Base-by-base conservation (phyloP, 2,797 vertebrate species). In the Onychomys leucogaster region DNA sequence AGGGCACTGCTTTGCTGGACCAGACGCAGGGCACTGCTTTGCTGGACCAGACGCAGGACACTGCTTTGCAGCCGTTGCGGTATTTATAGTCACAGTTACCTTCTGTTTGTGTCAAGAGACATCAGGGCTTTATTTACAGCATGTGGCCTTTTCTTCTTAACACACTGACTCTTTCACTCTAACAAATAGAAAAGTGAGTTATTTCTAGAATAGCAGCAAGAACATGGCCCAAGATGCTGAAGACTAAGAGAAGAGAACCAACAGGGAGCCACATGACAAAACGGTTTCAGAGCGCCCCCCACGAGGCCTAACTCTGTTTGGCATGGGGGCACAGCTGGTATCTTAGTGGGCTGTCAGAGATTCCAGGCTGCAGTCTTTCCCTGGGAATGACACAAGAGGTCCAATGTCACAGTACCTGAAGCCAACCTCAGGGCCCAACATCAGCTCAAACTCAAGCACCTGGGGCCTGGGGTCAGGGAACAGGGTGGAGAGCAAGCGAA, bases 21-120 rank as follows among this genome's bases (percentile, higher is more conserved):
- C n/a, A n/a, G n/a, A 46, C 5, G 46, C 46, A 46, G 8, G 46
- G 9, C 9, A 46, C 46, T 46, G 46, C 46, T 46, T 46, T 46
- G 46, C 46, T 46, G 46, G 46, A 49, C 49, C 49, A 0, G 14
- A 57, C 1, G 0, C 2, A 86, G 3, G 46, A 10, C 78, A 52
- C 49, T 32, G 85, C 61, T 17, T 41, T 19, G 71, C 67, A 6
- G 25, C 9, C 23, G 23, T 55, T 19, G 73, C 10, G 6, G 29
- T 71, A 85, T 92, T 90, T 92, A 92, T 7, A 92, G 88, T 61
- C 75, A 37, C 57, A 41, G 81, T 76, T 69, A 78, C 94, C 94
- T 92, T 94, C 91, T 91, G 93, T 77, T 91, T 67, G 71, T 57
- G 84, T 77, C 87, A 5, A 78, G 82, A 95, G 91, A 94, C 63